Conservation (phyloP, 1,140 invertebrate genomes). For the Pararge aegeria region DNA sequence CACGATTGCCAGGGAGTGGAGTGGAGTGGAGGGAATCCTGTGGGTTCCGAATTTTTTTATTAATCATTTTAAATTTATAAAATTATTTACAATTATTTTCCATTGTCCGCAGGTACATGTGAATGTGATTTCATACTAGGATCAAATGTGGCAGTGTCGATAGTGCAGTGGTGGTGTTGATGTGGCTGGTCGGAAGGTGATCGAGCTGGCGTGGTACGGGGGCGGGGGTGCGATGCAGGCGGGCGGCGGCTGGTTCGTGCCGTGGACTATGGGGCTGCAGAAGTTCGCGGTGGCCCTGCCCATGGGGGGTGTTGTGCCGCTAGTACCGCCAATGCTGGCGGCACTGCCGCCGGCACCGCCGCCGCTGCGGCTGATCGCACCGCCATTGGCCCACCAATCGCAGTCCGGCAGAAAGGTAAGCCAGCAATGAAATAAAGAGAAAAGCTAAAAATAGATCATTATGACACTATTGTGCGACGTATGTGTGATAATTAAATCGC, state of each 20-base stretch:
- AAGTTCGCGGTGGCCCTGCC: conserved; percentile 71
- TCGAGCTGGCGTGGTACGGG: conserved; percentile 74
- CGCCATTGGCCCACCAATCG: conserved; percentile 47
- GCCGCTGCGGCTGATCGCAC: conserved; percentile 61
- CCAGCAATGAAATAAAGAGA: too few species aligned
- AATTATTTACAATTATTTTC: conserved; percentile 17
- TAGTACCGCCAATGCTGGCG: conserved; percentile 64
- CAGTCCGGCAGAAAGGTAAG: conserved; percentile 61
- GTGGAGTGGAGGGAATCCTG: too few species aligned
- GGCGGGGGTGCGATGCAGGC: conserved; percentile 67
- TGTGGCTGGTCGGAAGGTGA: conserved; percentile 49
- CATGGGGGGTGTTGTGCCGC: conserved; percentile 66
- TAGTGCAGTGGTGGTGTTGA: conserved; percentile 45
- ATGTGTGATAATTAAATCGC: too few species aligned
- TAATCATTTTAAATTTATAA: too few species aligned
- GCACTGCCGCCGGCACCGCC: conserved; percentile 59
- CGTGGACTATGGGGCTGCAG: conserved; percentile 67
- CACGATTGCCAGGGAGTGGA: too few species aligned
- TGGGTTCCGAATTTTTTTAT: too few species aligned
- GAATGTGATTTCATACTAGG: conserved; percentile 38
- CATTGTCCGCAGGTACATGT: conserved; percentile 59
- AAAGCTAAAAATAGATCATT: too few species aligned
- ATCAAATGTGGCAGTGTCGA: conserved; percentile 31
- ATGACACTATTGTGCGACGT: too few species aligned
- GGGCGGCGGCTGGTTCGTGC: conserved; percentile 68